Evolutionary conservation across 2,113 vertebrate genomes (phyloP).

Genomic region (Chlorocebus sabaeus): DNA sequence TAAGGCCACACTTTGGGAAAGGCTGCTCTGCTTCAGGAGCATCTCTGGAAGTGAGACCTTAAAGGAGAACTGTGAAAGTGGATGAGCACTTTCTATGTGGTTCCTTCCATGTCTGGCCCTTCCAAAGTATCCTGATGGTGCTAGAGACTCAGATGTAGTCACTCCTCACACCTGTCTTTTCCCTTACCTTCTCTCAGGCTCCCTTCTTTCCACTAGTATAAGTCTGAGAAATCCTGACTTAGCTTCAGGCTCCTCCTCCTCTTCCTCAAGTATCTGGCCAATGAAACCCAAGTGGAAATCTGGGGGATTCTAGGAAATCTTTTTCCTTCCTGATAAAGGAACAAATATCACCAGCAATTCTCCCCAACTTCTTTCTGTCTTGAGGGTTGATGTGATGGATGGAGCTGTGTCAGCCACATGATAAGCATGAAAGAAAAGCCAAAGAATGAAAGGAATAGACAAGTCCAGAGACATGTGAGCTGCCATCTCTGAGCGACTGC

Average conservation of each 20-base stretch:
- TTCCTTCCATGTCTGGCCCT: neutral
- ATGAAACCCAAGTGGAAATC: neutral
- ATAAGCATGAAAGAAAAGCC: neutral
- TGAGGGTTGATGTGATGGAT: neutral
- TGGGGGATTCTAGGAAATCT: neutral
- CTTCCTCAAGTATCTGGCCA: neutral
- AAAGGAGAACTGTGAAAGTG: neutral
- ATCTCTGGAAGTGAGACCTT: neutral
- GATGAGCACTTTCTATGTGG: neutral
- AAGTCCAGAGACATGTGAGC: neutral
- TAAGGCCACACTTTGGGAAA: neutral
- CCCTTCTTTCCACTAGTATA: no score
- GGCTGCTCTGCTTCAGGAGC: neutral
- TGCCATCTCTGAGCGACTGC: neutral
- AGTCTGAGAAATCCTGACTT: neutral
- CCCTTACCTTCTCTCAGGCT: no score
- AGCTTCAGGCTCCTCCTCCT: neutral
- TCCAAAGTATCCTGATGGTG: neutral
- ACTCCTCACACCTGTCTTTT: no score
- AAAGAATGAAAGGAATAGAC: neutral
- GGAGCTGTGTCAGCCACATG: neutral
- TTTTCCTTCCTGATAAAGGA: slow-evolving; percentile 39
- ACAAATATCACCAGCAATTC: neutral
- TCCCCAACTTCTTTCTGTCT: neutral
- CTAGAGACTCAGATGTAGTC: no score